phyloP scores from a whole-genome alignment of 2,113 vertebrate genomes.

The Hemichromis elongatus region DNA sequence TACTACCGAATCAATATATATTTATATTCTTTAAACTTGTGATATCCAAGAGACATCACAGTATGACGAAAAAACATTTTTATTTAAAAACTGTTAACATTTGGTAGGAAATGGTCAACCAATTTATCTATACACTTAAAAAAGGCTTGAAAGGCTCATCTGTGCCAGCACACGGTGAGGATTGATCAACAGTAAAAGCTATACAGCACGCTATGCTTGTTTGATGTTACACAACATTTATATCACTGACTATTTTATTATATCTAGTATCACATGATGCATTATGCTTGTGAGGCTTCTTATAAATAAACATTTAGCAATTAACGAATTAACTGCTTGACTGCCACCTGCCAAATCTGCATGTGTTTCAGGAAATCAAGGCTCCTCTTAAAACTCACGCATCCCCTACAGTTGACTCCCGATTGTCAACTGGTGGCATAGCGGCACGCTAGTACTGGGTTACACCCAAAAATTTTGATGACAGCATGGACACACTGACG shows the following conservation, averaged over 20 bases:
- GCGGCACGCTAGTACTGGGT: slow-evolving; percentile 20
- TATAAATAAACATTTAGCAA: slow-evolving; percentile 16
- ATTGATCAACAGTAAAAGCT: neutral
- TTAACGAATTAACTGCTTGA: neutral
- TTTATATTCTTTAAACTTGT: neutral
- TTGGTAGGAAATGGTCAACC: neutral
- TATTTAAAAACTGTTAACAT: neutral
- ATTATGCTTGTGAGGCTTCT: neutral
- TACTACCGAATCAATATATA: neutral
- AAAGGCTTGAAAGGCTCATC: neutral
- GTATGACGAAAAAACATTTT: neutral
- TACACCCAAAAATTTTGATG: slow-evolving; percentile 16
- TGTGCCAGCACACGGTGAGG: neutral
- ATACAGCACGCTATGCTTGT: neutral
- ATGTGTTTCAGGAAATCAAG: neutral
- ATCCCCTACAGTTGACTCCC: neutral
- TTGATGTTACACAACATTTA: neutral
- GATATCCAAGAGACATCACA: neutral
- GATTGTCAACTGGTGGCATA: slow-evolving; percentile 18
- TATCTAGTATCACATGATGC: neutral
- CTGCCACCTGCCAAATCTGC: neutral
- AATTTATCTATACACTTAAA: neutral
- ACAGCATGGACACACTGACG: neutral
- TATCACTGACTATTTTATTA: neutral
- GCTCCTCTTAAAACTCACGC: neutral